Base-by-base conservation (phyloP, 1,140 invertebrate species). In the Notospermus geniculatus region DNA sequence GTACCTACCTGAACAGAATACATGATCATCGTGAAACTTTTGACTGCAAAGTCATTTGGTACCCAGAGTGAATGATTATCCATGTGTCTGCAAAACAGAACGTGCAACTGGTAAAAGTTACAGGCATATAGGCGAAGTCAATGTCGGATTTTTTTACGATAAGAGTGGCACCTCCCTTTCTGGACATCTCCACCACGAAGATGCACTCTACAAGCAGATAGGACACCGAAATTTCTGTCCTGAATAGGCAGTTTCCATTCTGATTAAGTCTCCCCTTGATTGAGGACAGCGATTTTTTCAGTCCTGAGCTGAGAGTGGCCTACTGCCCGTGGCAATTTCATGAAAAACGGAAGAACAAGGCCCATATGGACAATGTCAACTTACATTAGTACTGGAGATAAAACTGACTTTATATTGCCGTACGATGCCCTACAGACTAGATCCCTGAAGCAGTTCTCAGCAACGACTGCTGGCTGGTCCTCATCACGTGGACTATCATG, bases 11-110 rank as follows among this genome's bases (percentile, higher is more conserved):
- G 93, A 78, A 99, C 97, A 13, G 95, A 97, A 82, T 95, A 98
- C 91, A 99, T 97, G 66, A 99, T 95, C 63, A 97, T 94, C 73
- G 93, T 89, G 82, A 98, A 98, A 22, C 90, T 91, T 78, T 95
- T 91, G 53, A 97, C 92, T 9, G 95, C 95, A 85, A 98, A 98
- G 59, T 90, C 88, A 80, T 95, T 95, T 55, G 93, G 93, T 55
- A 93, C 90, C 97, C 97, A 99, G 43, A 98, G 82, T 54, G 92
- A 87, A 79, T 99, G 95, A 60, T 92, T 88, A 82, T 99, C 96
- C 71, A 98, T 88, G 83, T 99, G 96, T 39, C 76, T 83, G 73
- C 17, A 54, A 62, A 32, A 62, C 59, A 32, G 52, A n/a, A n/a
- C n/a, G n/a, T n/a, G n/a, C n/a, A n/a, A n/a, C n/a, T n/a, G n/a